These are phyloP conservation scores for Zosterops pallidus DNA, from an alignment of 2,113 vertebrate species.

Conservation along the genomic window DNA sequence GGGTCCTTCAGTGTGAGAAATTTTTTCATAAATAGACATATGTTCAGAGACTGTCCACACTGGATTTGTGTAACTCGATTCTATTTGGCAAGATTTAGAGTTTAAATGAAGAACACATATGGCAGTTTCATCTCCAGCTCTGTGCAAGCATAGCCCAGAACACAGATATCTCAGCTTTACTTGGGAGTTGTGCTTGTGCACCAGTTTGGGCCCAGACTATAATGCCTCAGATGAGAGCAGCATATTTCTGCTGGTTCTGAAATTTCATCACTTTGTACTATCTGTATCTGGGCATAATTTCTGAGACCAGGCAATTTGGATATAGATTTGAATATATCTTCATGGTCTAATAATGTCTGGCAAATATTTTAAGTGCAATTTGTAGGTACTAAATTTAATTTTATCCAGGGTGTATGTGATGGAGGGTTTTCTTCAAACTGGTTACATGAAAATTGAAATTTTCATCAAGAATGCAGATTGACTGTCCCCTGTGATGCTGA, in stretches of 20 bases:
- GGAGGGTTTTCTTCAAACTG: not conserved
- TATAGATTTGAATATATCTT: not conserved
- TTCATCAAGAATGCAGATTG: not conserved
- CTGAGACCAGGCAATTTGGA: not conserved
- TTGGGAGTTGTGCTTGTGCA: not conserved
- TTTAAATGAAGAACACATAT: not conserved
- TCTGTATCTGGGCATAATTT: not conserved
- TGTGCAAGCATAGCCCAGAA: not conserved
- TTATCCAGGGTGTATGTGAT: not conserved
- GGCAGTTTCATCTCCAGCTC: not conserved
- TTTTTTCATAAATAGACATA: constrained; percentile 5
- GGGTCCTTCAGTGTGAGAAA: not conserved
- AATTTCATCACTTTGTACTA: not conserved
- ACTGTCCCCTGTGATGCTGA: not conserved
- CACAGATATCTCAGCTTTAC: not conserved
- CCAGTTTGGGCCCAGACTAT: not conserved
- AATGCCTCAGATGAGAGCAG: not conserved
- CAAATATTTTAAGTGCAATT: not conserved
- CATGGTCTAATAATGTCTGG: not conserved
- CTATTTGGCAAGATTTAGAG: not conserved
- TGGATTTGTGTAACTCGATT: not conserved
- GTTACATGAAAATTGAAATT: not conserved
- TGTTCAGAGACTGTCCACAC: not conserved
- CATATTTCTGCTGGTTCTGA: not conserved
- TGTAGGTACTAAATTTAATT: not conserved